A percentile compares a stretch with the other conserved stretches of the same genome.
Conservation (phyloP, 1,140 invertebrate genomes). For the Eriocheir sinensis region DNA sequence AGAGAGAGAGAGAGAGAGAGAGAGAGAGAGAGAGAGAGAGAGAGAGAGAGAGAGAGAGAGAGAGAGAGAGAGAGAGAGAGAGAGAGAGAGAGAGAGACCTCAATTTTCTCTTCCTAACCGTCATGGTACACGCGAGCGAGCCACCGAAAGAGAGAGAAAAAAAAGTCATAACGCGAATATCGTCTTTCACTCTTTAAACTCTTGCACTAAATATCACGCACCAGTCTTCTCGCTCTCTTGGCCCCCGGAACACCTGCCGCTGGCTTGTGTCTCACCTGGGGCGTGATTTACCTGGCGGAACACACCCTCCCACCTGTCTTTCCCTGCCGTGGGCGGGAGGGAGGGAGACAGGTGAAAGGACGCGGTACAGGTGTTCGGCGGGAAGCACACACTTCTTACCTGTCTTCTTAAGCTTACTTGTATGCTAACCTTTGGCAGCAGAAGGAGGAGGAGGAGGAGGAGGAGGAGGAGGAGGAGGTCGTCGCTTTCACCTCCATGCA, state of each 20-base stretch:
- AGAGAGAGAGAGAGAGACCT: too few relatives aligned
- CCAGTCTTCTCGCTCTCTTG: neutral
- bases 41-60: too few relatives aligned
- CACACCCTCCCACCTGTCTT: neutral
- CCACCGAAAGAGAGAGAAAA: too few relatives aligned
- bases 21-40: too few relatives aligned
- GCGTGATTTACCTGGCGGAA: neutral
- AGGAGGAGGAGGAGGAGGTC: neutral
- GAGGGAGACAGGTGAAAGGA: neutral
- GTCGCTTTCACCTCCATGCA: slow-evolving; percentile 20
- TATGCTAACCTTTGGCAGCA: neutral
- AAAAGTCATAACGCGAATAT: too few relatives aligned
- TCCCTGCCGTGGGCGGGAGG: neutral
- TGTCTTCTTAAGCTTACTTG: slow-evolving; percentile 11
- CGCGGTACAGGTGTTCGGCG: neutral
- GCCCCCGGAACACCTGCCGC: neutral
- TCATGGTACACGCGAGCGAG: too few relatives aligned
- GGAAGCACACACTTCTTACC: neutral
- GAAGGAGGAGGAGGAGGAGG: neutral
- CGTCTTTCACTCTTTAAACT: too few relatives aligned
- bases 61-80: too few relatives aligned
- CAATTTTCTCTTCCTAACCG: too few relatives aligned
- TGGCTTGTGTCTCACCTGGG: neutral
- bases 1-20: too few relatives aligned
- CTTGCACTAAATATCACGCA: neutral